Evolutionary conservation across 2,888 invertebrate genomes (phyloP), one percentile per base, ranked within the genome.

Genomic region (Gortyna flavago): DNA sequence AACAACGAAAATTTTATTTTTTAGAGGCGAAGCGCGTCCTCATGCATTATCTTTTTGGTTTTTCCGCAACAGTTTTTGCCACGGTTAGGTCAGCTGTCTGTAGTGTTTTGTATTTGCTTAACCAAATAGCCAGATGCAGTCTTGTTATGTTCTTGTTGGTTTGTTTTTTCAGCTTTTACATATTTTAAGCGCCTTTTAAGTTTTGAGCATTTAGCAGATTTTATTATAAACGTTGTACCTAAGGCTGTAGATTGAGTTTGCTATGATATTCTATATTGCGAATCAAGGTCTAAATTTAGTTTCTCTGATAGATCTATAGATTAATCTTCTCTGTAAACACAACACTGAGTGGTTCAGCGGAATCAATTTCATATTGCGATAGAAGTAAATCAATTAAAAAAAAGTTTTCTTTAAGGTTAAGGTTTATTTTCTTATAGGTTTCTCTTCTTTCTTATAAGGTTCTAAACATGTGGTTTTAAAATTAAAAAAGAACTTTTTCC

Each of bases 1-100:
- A 81, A 85, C 84, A 81, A 73, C 77, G 77, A 70, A 86, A 89
- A 83, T 91, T 90, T 91, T 89, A 92, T 92, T 93, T 89, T 90
- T 83, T 86, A 82, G 84, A 85, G 80, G 80, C 75, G 72, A 74
- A 85, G 87, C 85, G 84, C 74, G 79, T 77, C 72, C 79, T 79
- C 76, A 71, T 81, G 74, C 81, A 73, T 18, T 57, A 67, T 83
- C 82, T 83, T 83, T 77, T 81, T 75, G 75, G 71, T 84, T 81
- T 81, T 81, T 77, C 75, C 65, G 70, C 72, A 64, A 84, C 29
- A 66, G 64, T 85, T 84, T 73, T 77, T 80, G 78, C 77, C 79
- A 75, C 79, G 57, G 74, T 77, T 78, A 75, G 77, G 84, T 87
- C 83, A 85, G 84, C 75, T 83, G 86, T 80, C 83, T 79, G 71